Evolutionary conservation across 2,888 invertebrate species (phyloP), one percentile per base, ranked within the genome.

Genomic region (Frankliniella fusca): DNA sequence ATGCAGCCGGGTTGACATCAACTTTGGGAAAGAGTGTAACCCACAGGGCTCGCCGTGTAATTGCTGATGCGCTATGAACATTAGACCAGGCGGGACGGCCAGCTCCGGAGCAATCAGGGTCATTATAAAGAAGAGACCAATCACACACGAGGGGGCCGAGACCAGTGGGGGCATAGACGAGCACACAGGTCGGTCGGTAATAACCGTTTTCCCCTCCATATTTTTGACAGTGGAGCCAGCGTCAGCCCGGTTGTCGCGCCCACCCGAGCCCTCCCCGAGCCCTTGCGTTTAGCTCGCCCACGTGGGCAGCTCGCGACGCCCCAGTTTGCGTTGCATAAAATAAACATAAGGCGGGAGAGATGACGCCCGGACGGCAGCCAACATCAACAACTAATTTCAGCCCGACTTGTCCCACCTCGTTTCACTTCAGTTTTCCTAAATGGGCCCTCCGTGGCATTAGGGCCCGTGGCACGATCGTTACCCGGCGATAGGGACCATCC

Each of bases 51-150:
- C 12, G 61, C 61, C 61, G 61, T 61, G 61, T 61, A 61, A 61
- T 61, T 61, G 61, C n/a, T 61, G 70, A 76, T 76, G 70, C 70
- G 70, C 27, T 76, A 76, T 61, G 61, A n/a, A 61, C 61, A 61
- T 61, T 61, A 61, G 61, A 20, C 61, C n/a, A n/a, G 61, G 18
- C 54, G 20, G 38, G 38, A 5, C 38, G 38, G 61, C 15, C 61
- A 61, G 61, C 61, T 23, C 70, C 70, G 70, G 70, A 76, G 70
- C 70, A 76, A 76, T 76, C 70, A 76, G 70, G 27, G 27, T 76
- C 70, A 76, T 76, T 76, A 76, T 76, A 76, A 76, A 76, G 70
- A 76, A 27, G 70, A 76, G 70, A 76, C 70, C 70, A 76, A 76
- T 76, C 70, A 76, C 70, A 76, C 54, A 54, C 54, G 54, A 20